A percentile compares a stretch with the other conserved stretches of the same genome.
These are phyloP conservation scores for Mactra quadrangularis DNA, from an alignment of 1,140 invertebrate species.

Conservation along the genomic window DNA sequence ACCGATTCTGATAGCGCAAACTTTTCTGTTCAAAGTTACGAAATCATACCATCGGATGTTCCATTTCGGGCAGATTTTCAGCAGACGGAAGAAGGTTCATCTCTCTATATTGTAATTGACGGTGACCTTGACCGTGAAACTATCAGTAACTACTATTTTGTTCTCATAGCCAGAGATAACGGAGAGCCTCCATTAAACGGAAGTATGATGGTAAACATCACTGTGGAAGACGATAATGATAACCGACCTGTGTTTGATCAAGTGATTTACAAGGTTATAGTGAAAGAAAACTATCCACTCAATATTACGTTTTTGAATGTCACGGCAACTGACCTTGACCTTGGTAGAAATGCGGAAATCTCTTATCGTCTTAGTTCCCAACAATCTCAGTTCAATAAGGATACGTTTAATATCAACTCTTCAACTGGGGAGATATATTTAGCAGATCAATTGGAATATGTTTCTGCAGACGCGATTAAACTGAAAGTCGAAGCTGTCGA, in stretches of 20 bases:
- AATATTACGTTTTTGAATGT: slow-evolving; percentile 67
- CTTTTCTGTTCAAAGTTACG: slow-evolving; percentile 86
- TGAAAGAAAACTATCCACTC: slow-evolving; percentile 63
- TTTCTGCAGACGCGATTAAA: slow-evolving; percentile 57
- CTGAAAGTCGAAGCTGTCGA: slow-evolving; percentile 69
- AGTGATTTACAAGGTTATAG: slow-evolving; percentile 60
- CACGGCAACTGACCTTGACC: slow-evolving; percentile 72
- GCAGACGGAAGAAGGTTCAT: slow-evolving; percentile 87
- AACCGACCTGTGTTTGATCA: slow-evolving; percentile 90
- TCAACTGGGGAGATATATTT: slow-evolving; percentile 66
- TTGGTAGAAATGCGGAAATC: slow-evolving; percentile 74
- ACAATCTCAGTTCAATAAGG: slow-evolving; percentile 95
- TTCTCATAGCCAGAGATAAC: slow-evolving; percentile 94
- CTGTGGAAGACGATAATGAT: slow-evolving; percentile 73
- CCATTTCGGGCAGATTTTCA: slow-evolving; percentile 88
- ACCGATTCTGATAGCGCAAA: slow-evolving; percentile 93
- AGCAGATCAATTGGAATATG: slow-evolving; percentile 57
- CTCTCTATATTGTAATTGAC: slow-evolving; percentile 84
- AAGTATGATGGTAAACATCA: slow-evolving; percentile 85
- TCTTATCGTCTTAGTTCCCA: slow-evolving; percentile 90
- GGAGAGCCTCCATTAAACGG: slow-evolving; percentile 89
- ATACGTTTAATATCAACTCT: slow-evolving; percentile 90
- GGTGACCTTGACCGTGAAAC: slow-evolving; percentile 93
- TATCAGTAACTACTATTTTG: slow-evolving; percentile 91
- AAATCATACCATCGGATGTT: slow-evolving; percentile 87